Conservation (phyloP, 2,888 invertebrate species). For the Strigamia transsilvanica region DNA sequence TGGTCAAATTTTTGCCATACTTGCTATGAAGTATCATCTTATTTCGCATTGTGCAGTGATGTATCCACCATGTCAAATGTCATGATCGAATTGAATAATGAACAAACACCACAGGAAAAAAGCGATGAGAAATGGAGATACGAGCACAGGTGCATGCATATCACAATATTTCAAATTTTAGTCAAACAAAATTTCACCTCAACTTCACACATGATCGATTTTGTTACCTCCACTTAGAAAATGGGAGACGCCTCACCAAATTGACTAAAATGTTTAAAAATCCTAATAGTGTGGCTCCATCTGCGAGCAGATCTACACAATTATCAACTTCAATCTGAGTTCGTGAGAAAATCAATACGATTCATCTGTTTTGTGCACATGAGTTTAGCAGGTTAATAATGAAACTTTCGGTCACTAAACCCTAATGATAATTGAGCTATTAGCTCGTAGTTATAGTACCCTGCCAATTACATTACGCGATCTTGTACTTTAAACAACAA, state of each 20-base stretch:
- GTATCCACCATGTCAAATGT: neutral
- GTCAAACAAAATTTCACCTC: neutral
- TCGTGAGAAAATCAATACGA: neutral
- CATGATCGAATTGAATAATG: neutral
- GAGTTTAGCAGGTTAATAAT: no score
- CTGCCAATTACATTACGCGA: no score
- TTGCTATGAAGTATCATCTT: slow-evolving; percentile 18
- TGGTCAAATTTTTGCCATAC: slow-evolving; percentile 6
- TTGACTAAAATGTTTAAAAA: neutral
- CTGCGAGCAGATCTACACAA: neutral
- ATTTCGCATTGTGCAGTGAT: neutral
- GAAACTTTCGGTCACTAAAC: no score
- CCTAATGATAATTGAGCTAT: no score
- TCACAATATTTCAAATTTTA: neutral
- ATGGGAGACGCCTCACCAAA: neutral
- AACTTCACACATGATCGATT: neutral
- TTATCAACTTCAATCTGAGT: neutral
- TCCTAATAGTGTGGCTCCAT: slow-evolving; percentile 6
- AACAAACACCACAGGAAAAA: neutral
- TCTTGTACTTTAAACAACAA: no score
- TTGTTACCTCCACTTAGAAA: slow-evolving; percentile 25
- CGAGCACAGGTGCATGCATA: neutral
- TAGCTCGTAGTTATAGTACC: no score
- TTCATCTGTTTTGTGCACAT: no score
- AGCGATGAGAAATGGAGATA: neutral